Base-by-base conservation (phyloP, 2,113 vertebrate genomes). In the Hassar affinis region DNA sequence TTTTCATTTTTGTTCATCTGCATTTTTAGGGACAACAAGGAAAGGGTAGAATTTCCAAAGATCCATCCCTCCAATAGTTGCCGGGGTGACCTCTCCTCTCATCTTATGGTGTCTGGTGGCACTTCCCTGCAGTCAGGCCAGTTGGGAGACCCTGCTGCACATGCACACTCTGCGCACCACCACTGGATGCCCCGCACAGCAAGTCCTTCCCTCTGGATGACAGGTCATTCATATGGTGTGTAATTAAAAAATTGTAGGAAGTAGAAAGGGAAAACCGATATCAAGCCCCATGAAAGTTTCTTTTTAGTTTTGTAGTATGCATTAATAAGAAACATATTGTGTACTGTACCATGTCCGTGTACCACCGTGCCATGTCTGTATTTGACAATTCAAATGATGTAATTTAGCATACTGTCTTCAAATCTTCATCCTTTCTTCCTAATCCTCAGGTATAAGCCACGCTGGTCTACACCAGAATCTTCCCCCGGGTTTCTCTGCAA, bases 161-260 rank as follows among this genome's bases (percentile, higher is more conserved):
- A 96, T 6, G 82, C 92, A 15, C 96, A 98, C 90, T 96, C 97
- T 0, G 93, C 97, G 0, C 97, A 97, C 82, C 93, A 97, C 0
- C 97, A 97, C 83, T 99, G 98, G 97, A 96, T 99, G 94, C 96
- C 96, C 89, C 95, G 96, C 86, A 97, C 96, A 71, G 96, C 96
- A 90, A 99, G 97, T 91, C 97, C 98, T 88, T 99, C 98, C 69
- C 89, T 99, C 80, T 99, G 98, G 98, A 97, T 99, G 97, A 95
- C 96, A 75, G 97, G 97, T 35, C 98, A 97, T 87, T 97, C 98
- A 49, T 99, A 98, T 12, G 96, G 98, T 94, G 82, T 86, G 83
- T 84, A 15, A 38, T 47, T 57, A 11, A 14, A 42, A 20, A 10
- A 38, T 22, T 78, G 47, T 52, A 52, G 17, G 51, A 76, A 76